phyloP scores from a whole-genome alignment of 2,797 vertebrate genomes.

The Dicrostonyx torquatus region DNA sequence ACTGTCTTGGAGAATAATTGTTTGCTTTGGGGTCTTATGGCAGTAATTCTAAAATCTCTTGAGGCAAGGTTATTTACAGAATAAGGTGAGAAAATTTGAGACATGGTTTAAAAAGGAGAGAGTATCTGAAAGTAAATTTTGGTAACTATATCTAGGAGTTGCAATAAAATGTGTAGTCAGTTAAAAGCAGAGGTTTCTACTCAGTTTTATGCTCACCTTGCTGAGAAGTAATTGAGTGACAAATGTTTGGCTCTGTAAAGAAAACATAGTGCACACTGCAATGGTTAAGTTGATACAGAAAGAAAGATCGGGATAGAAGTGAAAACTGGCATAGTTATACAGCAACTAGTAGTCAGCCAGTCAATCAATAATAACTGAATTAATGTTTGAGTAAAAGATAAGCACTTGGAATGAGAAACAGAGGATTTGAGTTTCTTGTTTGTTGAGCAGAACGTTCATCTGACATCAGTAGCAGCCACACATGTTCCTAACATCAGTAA shows the following conservation, averaged over 20 bases:
- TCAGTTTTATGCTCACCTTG: neutral
- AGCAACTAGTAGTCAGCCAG: neutral
- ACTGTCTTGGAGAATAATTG: conserved; percentile 87
- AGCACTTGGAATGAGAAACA: conserved; percentile 40
- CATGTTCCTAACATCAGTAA: neutral
- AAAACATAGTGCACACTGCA: neutral
- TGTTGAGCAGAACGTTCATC: neutral
- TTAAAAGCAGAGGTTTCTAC: neutral
- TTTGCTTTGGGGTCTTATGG: conserved; percentile 86
- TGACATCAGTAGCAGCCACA: neutral
- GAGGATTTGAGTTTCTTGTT: neutral
- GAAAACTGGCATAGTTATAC: neutral
- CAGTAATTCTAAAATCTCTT: conserved; percentile 84
- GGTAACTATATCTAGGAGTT: conserved; percentile 41
- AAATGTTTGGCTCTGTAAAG: neutral
- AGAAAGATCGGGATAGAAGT: conserved; percentile 24
- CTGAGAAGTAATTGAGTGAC: conserved; percentile 43
- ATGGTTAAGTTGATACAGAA: neutral
- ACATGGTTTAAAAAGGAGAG: conserved; percentile 74
- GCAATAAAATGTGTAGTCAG: conserved; percentile 51
- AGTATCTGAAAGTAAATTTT: conserved; percentile 71
- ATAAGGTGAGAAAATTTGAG: conserved; percentile 81
- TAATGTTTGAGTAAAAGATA: neutral
- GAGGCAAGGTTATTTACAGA: conserved; percentile 86
- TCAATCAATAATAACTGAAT: conserved; percentile 3